Evolutionary conservation across 2,113 vertebrate genomes (phyloP), one percentile per base, ranked within the genome.

Genomic region (Sminthopsis crassicaudata): DNA sequence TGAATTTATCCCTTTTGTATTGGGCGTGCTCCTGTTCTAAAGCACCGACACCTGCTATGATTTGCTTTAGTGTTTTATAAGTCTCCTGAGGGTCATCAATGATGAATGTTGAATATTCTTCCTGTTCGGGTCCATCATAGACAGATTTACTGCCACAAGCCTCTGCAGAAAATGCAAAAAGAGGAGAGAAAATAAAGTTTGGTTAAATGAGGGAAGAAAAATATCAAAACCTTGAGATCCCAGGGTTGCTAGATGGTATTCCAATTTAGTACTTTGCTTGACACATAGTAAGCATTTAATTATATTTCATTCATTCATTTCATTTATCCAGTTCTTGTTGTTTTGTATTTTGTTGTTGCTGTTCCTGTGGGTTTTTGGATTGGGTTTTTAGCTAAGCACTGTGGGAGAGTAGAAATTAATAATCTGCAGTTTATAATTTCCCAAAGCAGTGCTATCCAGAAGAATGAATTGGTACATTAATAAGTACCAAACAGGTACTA

Each of bases 71-170:
- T 48, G 99, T 99, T 98, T 99, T 99, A 96, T 99, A 99, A 0
- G 99, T 99, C 98, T 99, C 99, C 98, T 99, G 99, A 90, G 99
- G 99, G 96, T 99, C 99, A 4, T 99, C 99, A 24, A 99, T 99
- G 97, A 99, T 95, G 89, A 99, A 99, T 0, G 98, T 99, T 51
- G 99, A 99, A 97, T 99, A 99, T 90, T 99, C 99, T 95, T 99
- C 99, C 96, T 99, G 99, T 94, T 99, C 99, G 0, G 99, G 99
- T 3, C 99, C 99, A 23, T 99, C 99, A 0, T 99, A 99, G 90
- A 99, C 99, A 0, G 99, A 99, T 97, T 99, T 99, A 96, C 99
- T 99, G 95, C 99, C 99, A 53, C 99, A 99, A 91, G 99, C 99
- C 99, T 99, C 99, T 99, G 98, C 3, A 5, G 90, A 5, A 11